Evolutionary conservation across 2,888 invertebrate genomes (phyloP).

Genomic region (Plemyria rubiginata): DNA sequence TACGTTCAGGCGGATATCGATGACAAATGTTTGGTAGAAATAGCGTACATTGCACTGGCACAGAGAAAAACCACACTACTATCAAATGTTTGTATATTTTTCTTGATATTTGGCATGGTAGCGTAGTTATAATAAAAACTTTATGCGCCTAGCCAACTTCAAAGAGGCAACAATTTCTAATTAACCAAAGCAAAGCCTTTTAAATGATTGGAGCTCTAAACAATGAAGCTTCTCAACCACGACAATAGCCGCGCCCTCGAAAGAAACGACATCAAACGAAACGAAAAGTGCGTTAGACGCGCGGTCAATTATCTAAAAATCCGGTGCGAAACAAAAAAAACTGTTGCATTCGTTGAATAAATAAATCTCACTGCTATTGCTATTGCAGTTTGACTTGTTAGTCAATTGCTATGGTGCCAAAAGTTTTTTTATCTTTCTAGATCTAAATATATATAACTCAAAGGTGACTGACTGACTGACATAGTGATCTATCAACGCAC

Average conservation of each 20-base stretch:
- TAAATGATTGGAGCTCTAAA: conserved; percentile 33
- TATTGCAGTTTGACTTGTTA: too few relatives aligned
- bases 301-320: too few relatives aligned
- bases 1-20: conserved; percentile 18
- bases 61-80: neutral
- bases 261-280: conserved; percentile 38
- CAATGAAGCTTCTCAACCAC: conserved; percentile 31
- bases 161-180: neutral
- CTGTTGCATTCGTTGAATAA: too few relatives aligned
- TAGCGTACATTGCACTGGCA: conserved; percentile 7
- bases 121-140: neutral
- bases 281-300: conserved; percentile 10
- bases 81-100: neutral
- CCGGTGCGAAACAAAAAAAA: too few relatives aligned
- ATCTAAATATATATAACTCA: too few relatives aligned
- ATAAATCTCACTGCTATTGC: too few relatives aligned
- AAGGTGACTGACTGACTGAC: too few relatives aligned
- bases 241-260: conserved; percentile 31
- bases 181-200: conserved; percentile 9
- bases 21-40: conserved; percentile 26
- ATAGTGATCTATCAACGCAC: too few relatives aligned
- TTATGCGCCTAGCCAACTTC: neutral
- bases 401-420: too few relatives aligned
- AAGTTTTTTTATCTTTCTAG: too few relatives aligned
- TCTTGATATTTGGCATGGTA: too few relatives aligned